Conservation (phyloP, 2,888 invertebrate species). For the Drosophila pseudotalamancana region DNA sequence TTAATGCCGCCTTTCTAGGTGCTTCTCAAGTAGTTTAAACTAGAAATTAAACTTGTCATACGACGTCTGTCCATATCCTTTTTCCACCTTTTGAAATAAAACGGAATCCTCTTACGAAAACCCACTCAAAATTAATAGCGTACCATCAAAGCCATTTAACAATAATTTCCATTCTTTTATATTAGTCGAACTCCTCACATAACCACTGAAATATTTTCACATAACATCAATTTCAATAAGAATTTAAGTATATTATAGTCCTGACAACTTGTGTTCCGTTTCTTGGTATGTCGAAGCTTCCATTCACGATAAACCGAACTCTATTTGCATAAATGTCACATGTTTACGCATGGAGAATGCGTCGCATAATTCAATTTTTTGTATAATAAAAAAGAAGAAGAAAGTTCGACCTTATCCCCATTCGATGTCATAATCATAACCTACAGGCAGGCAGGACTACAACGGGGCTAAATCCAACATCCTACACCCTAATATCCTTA, state of each 20-base stretch:
- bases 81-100: neutral
- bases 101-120: neutral
- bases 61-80: too few relatives aligned
- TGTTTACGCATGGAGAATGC: slow-evolving; percentile 41
- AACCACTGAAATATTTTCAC: slow-evolving; percentile 7
- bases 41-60: too few relatives aligned
- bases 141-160: neutral
- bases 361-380: slow-evolving; percentile 57
- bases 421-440: slow-evolving; percentile 72
- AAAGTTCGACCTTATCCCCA: slow-evolving; percentile 30
- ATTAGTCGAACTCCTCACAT: slow-evolving; percentile 1
- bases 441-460: slow-evolving; percentile 22
- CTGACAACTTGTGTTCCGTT: neutral
- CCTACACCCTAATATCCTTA: slow-evolving; percentile 38
- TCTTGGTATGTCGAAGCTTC: neutral
- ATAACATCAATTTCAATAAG: slow-evolving; percentile 15
- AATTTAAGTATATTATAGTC: slow-evolving; percentile 3
- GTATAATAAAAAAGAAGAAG: slow-evolving; percentile 33
- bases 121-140: neutral
- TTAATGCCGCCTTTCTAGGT: neutral
- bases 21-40: neutral
- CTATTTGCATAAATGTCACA: slow-evolving; percentile 72
- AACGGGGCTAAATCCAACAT: slow-evolving; percentile 15
- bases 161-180: too few relatives aligned
- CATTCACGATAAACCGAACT: slow-evolving; percentile 10